These are phyloP conservation scores for Chloebia gouldiae DNA, from an alignment of 2,113 vertebrate genomes.

Conservation along the genomic window DNA sequence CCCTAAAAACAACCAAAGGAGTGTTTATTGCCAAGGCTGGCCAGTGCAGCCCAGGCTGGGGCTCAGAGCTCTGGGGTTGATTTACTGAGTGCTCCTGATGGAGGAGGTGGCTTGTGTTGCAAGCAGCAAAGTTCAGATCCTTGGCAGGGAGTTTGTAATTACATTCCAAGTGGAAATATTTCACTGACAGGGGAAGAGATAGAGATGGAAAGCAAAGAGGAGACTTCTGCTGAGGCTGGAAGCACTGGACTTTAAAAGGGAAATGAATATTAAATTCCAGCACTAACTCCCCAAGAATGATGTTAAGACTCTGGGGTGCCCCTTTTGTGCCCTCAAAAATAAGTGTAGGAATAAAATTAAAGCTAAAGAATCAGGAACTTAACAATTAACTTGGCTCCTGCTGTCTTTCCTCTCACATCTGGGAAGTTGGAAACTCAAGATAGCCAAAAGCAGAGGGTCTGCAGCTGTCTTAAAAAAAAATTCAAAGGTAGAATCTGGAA, in stretches of 20 bases:
- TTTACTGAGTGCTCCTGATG: not conserved
- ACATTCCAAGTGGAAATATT: conserved; percentile 34
- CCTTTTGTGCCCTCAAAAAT: not conserved
- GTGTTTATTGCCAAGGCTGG: not conserved
- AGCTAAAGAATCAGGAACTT: not conserved
- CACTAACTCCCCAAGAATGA: not conserved
- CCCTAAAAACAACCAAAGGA: not conserved
- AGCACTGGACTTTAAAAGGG: not conserved
- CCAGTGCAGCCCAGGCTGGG: not conserved
- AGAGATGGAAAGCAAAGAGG: not conserved
- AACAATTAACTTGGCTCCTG: not conserved
- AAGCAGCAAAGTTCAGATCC: conserved; percentile 18
- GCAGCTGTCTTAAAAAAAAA: not conserved
- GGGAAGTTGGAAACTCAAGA: not conserved
- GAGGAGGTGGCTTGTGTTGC: conserved; percentile 18
- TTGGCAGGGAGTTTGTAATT: conserved; percentile 19
- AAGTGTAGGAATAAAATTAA: not conserved
- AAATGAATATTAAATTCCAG: not conserved
- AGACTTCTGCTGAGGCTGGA: not conserved
- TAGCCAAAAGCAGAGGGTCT: not conserved
- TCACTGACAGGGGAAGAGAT: not conserved
- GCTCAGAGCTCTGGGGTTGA: not conserved
- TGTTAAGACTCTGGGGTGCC: not conserved
- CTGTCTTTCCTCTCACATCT: not conserved
- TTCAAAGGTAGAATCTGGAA: not conserved